Evolutionary conservation across 2,113 vertebrate genomes (phyloP), one percentile per base, ranked within the genome.

Genomic region (Etheostoma cragini): DNA sequence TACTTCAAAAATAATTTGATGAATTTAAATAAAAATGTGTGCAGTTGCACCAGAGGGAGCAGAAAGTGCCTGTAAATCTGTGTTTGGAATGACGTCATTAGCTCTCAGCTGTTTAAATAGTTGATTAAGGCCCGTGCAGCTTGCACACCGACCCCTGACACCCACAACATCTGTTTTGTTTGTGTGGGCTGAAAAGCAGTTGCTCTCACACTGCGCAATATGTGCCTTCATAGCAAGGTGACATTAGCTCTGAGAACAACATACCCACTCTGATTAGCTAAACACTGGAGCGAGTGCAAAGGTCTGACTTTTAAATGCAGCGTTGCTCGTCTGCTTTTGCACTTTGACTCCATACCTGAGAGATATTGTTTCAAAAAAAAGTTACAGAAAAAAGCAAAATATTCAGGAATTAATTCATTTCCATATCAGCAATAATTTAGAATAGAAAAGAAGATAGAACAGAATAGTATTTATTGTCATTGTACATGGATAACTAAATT

Each of bases 81-180:
- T 74, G 88, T 81, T 77, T 70, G 69, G 58, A 57, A 73, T 84
- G 78, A 89, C 81, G 81, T 84, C 80, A 81, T 72, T 69, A 53
- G 50, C 76, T 76, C 80, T 86, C 84, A 82, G 84, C 76, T 88
- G 76, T 86, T 92, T 78, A 72, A 83, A 87, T 81, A 72, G 85
- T 88, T 90, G 85, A 90, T 91, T 88, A 79, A 83, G 72, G 82
- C 82, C 57, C 6, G 81, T 84, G 79, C 89, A 87, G 85, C 87
- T 83, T 84, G 85, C 81, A 75, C 69, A 12, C 46, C 52, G 71
- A 88, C 87, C 86, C 76, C 84, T 85, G 87, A 87, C 86, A 76
- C 87, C 78, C 71, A 26, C 83, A 92, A 89, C 91, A 92, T 89
- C 89, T 92, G 91, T 70, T 89, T 91, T 86, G 84, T 85, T 88